phyloP scores from a whole-genome alignment of 92 coral and sea anemone genomes.

The Bergia puertoricense region DNA sequence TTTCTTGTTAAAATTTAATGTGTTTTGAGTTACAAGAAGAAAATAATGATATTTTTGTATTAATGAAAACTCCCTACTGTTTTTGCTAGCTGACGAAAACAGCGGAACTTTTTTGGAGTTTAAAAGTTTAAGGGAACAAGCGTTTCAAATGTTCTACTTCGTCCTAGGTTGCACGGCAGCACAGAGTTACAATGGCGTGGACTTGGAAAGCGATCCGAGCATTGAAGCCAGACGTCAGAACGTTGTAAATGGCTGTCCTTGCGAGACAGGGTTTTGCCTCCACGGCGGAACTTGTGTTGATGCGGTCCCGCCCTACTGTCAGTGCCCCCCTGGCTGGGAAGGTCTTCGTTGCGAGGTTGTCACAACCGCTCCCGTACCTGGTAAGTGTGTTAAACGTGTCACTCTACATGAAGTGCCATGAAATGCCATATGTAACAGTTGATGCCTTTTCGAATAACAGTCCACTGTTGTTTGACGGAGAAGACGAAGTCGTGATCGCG shows the following conservation, averaged over 20 bases:
- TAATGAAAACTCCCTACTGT: too few relatives aligned
- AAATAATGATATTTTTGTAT: not conserved
- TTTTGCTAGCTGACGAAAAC: not conserved
- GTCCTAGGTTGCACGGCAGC: conserved; percentile 83
- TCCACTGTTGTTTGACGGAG: too few relatives aligned
- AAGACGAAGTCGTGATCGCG: too few relatives aligned
- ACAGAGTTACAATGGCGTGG: conserved; percentile 75
- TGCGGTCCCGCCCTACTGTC: conserved; percentile 79
- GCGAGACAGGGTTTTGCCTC: conserved; percentile 66
- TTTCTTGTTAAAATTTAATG: too few relatives aligned
- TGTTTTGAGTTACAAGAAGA: too few relatives aligned
- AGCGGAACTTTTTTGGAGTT: not conserved
- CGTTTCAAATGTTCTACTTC: not conserved
- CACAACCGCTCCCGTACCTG: conserved; percentile 60
- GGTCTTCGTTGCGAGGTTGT: conserved; percentile 62
- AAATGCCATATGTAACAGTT: too few relatives aligned
- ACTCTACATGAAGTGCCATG: too few relatives aligned
- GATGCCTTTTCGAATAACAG: too few relatives aligned
- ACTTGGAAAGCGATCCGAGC: conserved; percentile 61
- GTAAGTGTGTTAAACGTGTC: conserved; percentile 38
- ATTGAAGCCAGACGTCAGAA: conserved; percentile 75
- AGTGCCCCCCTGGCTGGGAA: conserved; percentile 79
- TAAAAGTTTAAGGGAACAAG: too few relatives aligned
- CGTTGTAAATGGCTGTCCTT: conserved; percentile 86
- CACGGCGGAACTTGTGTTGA: conserved; percentile 87